phyloP scores from a whole-genome alignment of 2,797 vertebrate species.

The Cuculus canorus region DNA sequence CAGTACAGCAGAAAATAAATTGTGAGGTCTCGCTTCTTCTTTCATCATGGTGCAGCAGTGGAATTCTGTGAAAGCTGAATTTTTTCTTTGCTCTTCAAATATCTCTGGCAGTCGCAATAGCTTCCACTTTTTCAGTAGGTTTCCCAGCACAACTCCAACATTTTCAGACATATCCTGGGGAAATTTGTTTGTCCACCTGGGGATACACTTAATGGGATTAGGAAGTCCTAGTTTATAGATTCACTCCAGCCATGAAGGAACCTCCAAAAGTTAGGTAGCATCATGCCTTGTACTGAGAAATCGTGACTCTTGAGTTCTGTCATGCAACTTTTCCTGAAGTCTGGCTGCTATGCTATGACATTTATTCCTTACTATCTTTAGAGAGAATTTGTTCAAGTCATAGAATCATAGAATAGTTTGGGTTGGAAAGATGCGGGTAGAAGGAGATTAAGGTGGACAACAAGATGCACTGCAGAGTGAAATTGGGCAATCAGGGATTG shows the following conservation, averaged over 20 bases:
- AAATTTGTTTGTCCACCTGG: not conserved
- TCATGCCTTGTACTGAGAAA: not conserved
- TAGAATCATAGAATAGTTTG: no score
- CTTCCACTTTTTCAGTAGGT: not conserved
- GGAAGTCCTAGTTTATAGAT: not conserved
- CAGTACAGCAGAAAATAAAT: not conserved
- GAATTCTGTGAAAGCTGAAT: not conserved
- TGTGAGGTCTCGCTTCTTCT: not conserved
- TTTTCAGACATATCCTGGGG: not conserved
- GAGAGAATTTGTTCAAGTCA: not conserved
- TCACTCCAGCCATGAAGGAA: not conserved
- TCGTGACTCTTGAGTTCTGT: not conserved
- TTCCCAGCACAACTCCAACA: not conserved
- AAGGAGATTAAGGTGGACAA: not conserved
- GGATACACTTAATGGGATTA: not conserved
- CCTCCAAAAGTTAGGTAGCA: not conserved
- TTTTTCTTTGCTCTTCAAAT: not conserved
- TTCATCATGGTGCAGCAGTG: not conserved
- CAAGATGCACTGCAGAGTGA: not conserved
- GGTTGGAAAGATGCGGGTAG: not conserved
- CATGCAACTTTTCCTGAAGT: not conserved
- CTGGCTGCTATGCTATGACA: not conserved
- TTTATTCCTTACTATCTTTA: not conserved
- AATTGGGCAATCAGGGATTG: not conserved
- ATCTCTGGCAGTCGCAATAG: not conserved